phyloP scores from a whole-genome alignment of 2,797 vertebrate species.

The Catostomus latipinnis region DNA sequence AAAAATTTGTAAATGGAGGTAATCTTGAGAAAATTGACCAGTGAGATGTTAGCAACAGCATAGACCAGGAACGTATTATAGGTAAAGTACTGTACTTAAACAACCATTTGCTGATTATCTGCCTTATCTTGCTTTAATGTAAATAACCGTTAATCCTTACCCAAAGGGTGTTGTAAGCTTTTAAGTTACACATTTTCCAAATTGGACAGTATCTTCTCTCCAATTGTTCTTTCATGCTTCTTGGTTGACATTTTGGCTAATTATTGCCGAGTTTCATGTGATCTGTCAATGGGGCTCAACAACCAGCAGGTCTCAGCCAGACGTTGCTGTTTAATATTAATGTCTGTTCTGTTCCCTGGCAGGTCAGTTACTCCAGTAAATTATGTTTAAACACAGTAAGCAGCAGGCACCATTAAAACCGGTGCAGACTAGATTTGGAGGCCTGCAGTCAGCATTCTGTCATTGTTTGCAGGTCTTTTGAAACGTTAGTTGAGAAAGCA shows the following conservation, averaged over 20 bases:
- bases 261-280: neutral
- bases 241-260: neutral
- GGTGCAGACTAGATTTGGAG: constrained; percentile 44
- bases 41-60: neutral
- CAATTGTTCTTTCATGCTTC: neutral
- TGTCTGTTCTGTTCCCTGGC: neutral
- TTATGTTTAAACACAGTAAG: neutral
- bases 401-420: constrained; percentile 4
- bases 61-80: neutral
- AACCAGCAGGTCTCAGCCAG: neutral
- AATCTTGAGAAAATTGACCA: neutral
- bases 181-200: neutral
- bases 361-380: neutral
- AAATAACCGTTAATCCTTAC: neutral
- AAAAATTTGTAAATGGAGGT: neutral
- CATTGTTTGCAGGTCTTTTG: neutral
- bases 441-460: neutral
- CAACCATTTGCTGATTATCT: too few relatives aligned
- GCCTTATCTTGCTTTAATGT: neutral
- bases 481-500: neutral
- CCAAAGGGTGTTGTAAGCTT: neutral
- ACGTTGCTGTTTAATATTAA: neutral
- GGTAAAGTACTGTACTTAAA: neutral
- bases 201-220: neutral
- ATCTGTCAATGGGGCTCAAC: neutral